Conservation (phyloP, 2,113 vertebrate species). For the Hydrochoerus hydrochaeris region DNA sequence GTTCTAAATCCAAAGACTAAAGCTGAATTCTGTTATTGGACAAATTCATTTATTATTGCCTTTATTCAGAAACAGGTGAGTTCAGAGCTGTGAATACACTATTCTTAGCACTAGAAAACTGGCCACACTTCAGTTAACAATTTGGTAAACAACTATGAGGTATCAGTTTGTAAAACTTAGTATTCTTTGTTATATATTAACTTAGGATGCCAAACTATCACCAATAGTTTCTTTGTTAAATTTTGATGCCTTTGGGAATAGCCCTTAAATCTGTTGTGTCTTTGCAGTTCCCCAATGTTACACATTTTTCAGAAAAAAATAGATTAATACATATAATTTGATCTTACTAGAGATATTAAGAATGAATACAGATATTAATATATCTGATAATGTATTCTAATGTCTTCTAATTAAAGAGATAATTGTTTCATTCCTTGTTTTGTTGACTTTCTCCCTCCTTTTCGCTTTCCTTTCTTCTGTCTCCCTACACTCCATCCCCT, state of each 20-base stretch:
- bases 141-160: constrained; percentile 10
- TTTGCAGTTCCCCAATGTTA: background rate
- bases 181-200: background rate
- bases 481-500: background rate
- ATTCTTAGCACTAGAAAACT: constrained; percentile 13
- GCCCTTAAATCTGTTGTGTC: background rate
- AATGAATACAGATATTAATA: background rate
- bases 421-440: background rate
- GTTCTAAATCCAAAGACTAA: background rate
- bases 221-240: constrained; percentile 27
- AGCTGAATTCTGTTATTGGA: background rate
- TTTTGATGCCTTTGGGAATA: background rate
- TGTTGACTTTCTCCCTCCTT: background rate
- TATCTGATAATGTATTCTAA: background rate
- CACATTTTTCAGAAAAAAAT: constrained; percentile 4
- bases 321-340: background rate
- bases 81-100: background rate
- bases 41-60: constrained; percentile 48
- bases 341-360: constrained; percentile 31
- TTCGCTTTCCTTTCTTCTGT: background rate
- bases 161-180: constrained; percentile 18
- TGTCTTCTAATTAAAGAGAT: background rate
- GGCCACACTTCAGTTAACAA: constrained; percentile 10
- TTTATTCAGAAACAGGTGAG: constrained; percentile 19
- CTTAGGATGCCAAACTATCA: constrained; percentile 28